These are phyloP conservation scores for Dasypus novemcinctus DNA, from an alignment of 2,113 vertebrate genomes.

Conservation along the genomic window DNA sequence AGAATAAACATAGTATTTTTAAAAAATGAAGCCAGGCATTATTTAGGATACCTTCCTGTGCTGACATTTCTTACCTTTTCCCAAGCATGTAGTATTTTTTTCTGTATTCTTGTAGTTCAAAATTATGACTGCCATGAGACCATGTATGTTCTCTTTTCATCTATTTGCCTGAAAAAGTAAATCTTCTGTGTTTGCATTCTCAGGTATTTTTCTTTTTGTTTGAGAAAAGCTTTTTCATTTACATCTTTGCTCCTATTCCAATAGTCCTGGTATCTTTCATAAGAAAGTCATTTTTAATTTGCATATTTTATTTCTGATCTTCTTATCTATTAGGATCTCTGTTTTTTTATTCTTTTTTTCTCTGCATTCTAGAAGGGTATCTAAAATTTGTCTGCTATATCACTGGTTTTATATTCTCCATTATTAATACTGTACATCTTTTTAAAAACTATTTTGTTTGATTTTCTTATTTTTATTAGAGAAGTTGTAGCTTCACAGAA, in stretches of 20 bases:
- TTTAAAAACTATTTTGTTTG: background rate
- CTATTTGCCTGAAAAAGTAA: background rate
- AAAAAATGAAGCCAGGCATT: background rate
- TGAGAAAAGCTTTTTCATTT: background rate
- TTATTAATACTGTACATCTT: background rate
- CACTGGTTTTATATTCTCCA: background rate
- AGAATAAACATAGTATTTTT: background rate
- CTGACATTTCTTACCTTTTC: background rate
- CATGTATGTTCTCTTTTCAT: background rate
- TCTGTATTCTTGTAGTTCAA: background rate
- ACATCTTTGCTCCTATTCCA: background rate
- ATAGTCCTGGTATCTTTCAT: background rate
- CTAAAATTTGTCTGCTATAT: background rate
- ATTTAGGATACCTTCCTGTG: background rate
- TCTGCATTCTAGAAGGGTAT: background rate
- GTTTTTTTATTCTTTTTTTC: background rate
- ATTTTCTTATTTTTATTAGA: too few species aligned
- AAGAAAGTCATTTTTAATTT: conserved; percentile 4
- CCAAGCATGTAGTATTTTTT: background rate
- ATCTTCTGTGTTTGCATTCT: background rate
- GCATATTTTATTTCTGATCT: background rate
- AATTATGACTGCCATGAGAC: background rate
- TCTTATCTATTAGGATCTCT: background rate
- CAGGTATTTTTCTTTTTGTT: background rate
- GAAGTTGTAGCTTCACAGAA: too few species aligned